These are phyloP conservation scores for Falco punctatus DNA, from an alignment of 2,113 vertebrate genomes.

Conservation along the genomic window DNA sequence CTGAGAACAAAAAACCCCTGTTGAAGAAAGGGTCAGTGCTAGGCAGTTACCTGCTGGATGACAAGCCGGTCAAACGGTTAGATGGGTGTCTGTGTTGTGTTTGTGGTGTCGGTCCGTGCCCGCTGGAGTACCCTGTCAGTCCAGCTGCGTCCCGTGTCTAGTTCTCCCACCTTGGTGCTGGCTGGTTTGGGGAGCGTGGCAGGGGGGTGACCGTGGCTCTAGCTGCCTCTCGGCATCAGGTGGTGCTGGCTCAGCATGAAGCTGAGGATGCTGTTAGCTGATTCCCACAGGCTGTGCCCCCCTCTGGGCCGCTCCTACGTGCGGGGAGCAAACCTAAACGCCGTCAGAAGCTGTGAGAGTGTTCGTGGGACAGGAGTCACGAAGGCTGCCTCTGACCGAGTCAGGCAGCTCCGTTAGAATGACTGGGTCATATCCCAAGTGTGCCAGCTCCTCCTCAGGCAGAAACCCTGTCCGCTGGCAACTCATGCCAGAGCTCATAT, in stretches of 20 bases:
- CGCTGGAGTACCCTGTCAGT: not conserved
- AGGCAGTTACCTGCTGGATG: constrained; percentile 77
- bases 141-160: not conserved
- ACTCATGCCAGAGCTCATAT: not conserved
- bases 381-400: not conserved
- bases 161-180: not conserved
- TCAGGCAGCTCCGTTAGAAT: not conserved
- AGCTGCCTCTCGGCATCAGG: not conserved
- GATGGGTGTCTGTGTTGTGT: constrained; percentile 56
- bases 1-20: constrained; percentile 68
- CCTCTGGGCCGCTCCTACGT: not conserved
- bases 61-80: constrained; percentile 78
- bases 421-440: not conserved
- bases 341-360: not conserved
- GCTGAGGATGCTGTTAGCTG: not conserved
- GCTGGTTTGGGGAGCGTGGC: not conserved
- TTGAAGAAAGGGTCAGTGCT: constrained; percentile 83
- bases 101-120: not conserved
- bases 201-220: not conserved
- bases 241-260: not conserved
- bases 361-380: not conserved
- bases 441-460: not conserved
- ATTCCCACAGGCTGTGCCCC: not conserved
- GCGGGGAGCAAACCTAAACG: not conserved
- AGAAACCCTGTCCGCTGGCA: not conserved